A percentile compares a stretch with the other conserved stretches of the same genome.
These are phyloP conservation scores for Phymorhynchus buccinoides DNA, from an alignment of 1,140 invertebrate species.

Conservation along the genomic window DNA sequence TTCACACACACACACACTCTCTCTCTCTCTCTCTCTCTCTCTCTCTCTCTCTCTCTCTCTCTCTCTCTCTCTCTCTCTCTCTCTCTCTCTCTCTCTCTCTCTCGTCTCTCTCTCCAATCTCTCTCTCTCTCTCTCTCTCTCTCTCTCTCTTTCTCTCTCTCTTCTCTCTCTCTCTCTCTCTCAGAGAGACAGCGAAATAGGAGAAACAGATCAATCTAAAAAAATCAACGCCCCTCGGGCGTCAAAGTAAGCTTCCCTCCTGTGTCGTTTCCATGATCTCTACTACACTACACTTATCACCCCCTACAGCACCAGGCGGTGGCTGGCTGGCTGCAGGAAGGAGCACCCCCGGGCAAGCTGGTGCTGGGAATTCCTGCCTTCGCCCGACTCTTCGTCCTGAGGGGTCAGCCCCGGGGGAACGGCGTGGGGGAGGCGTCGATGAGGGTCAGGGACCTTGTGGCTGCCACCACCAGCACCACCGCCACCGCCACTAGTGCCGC, in stretches of 20 bases:
- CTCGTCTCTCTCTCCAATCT: too few relatives aligned
- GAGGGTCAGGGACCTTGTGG: slow-evolving; percentile 1
- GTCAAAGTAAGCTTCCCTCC: too few relatives aligned
- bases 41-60: too few relatives aligned
- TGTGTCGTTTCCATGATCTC: too few relatives aligned
- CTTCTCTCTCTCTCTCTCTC: neutral
- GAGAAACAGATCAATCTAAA: too few relatives aligned
- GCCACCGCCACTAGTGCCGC: too few relatives aligned
- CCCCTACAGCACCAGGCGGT: slow-evolving; percentile 61
- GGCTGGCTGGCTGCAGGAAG: slow-evolving; percentile 71
- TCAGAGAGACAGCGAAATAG: too few relatives aligned
- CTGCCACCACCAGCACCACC: neutral
- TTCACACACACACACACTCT: too few relatives aligned
- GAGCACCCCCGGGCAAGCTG: slow-evolving; percentile 87
- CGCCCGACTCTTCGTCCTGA: slow-evolving; percentile 45
- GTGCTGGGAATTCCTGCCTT: slow-evolving; percentile 47
- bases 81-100: neutral
- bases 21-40: too few relatives aligned
- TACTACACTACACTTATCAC: too few relatives aligned
- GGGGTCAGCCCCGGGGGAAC: slow-evolving; percentile 26
- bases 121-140: neutral
- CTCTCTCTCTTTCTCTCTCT: neutral
- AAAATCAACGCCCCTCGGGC: too few relatives aligned
- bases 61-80: too few relatives aligned
- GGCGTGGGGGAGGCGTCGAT: slow-evolving; percentile 44